Evolutionary conservation across 2,113 vertebrate species (phyloP).

Genomic region (Diphyllodes magnificus): DNA sequence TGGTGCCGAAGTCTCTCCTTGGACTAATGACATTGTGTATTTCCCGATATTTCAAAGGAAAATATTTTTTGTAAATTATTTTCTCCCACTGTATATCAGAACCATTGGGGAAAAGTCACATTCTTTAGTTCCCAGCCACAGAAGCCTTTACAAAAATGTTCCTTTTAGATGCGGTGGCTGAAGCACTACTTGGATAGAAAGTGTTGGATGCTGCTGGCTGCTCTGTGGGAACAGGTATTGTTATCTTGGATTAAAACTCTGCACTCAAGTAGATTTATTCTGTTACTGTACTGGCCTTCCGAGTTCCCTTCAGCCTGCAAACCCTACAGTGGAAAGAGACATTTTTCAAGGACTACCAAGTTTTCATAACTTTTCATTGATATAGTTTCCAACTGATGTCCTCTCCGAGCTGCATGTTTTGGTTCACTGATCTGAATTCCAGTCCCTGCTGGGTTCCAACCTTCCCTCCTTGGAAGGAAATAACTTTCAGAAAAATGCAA

Average conservation of each 20-base stretch:
- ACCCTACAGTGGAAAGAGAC: not conserved
- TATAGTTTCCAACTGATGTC: not conserved
- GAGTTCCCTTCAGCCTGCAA: not conserved
- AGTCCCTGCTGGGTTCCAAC: constrained; percentile 29
- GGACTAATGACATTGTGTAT: not conserved
- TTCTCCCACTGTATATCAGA: not conserved
- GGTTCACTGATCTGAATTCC: constrained; percentile 39
- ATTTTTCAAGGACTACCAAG: not conserved
- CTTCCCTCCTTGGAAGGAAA: constrained; percentile 21
- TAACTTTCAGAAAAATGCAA: not conserved
- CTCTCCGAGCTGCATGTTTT: constrained; percentile 66
- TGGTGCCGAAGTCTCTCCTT: not conserved
- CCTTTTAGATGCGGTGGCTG: constrained; percentile 6
- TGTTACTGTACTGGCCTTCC: not conserved
- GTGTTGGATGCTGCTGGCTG: not conserved
- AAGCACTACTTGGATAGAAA: not conserved
- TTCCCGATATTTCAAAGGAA: constrained; percentile 1
- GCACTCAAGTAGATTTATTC: not conserved
- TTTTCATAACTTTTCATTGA: not conserved
- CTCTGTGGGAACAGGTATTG: not conserved
- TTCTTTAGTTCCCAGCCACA: not conserved
- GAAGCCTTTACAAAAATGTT: constrained; percentile 20
- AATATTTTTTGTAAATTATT: not conserved
- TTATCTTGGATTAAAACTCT: constrained; percentile 5
- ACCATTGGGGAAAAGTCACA: not conserved